Percentiles rank a stretch among this genome's conserved stretches.
Evolutionary conservation across 2,888 invertebrate species (phyloP).

Genomic region (Diloba caeruleocephala): DNA sequence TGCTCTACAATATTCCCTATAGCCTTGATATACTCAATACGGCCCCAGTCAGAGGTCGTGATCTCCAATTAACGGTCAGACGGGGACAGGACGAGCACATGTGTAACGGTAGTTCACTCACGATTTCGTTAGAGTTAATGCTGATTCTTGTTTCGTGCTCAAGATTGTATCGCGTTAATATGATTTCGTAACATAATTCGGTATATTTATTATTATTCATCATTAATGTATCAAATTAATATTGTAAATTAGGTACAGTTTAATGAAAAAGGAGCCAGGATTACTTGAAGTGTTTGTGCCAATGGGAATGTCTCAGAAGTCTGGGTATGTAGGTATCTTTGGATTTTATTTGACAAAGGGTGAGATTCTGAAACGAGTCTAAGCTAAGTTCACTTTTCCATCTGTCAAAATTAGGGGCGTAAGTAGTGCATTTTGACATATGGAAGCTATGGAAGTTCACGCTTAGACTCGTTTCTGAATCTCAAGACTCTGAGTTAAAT

Average conservation of each 20-base stretch:
- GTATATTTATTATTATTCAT: no score
- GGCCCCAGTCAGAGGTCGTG: conserved; percentile 45
- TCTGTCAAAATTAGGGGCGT: no score
- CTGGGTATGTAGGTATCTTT: conserved; percentile 47
- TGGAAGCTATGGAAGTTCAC: no score
- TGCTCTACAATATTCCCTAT: conserved; percentile 20
- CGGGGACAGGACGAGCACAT: conserved; percentile 37
- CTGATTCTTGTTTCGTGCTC: conserved; percentile 23
- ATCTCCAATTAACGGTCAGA: conserved; percentile 49
- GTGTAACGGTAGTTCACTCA: conserved; percentile 31
- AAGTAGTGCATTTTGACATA: no score
- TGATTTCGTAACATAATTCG: conserved; percentile 30
- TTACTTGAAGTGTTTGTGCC: conserved; percentile 7
- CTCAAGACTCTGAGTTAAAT: no score
- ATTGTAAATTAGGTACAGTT: no score
- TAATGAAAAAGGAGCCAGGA: conserved; percentile 15
- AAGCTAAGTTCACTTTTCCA: no score
- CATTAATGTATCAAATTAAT: no score
- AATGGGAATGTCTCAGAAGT: conserved; percentile 21
- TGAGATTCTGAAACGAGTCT: no score
- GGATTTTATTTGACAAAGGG: not conserved
- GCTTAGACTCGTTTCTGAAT: no score
- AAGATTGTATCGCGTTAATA: conserved; percentile 17
- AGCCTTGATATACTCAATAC: conserved; percentile 17
- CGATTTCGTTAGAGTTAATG: conserved; percentile 32